These are phyloP conservation scores for Amblyteles armatorius DNA, from an alignment of 2,888 invertebrate genomes.

Conservation along the genomic window DNA sequence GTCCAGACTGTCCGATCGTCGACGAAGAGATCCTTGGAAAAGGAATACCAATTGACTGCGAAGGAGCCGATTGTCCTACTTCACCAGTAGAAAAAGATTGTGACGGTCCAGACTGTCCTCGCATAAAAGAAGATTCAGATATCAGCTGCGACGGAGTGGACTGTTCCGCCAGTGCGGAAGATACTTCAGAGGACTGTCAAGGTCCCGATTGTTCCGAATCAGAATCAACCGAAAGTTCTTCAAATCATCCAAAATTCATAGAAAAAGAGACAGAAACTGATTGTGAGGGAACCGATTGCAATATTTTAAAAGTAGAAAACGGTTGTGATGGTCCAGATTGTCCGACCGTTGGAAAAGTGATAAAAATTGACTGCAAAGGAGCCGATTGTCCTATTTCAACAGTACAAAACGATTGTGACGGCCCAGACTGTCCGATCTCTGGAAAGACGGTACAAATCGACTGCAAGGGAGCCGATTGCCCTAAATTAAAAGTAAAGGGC, in stretches of 20 bases:
- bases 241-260: background rate
- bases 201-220: too few species aligned
- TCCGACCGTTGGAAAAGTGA: background rate
- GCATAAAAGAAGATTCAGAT: background rate
- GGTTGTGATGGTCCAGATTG: background rate
- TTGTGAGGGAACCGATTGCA: background rate
- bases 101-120: background rate
- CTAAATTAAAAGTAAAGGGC: too few species aligned
- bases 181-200: too few species aligned
- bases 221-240: background rate
- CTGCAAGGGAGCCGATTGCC: background rate
- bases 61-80: too few species aligned
- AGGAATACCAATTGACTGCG: too few species aligned
- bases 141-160: too few species aligned
- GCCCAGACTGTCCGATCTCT: slow-evolving; percentile 19
- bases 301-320: too few species aligned
- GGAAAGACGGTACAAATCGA: background rate
- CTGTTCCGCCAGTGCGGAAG: too few species aligned
- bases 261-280: background rate
- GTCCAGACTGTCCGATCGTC: background rate
- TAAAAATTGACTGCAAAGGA: slow-evolving; percentile 3
- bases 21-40: too few species aligned
- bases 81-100: too few species aligned
- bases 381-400: background rate
- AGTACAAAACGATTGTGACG: slow-evolving; percentile 1